Evolutionary conservation across 2,888 invertebrate species (phyloP), one percentile per base, ranked within the genome.

Genomic region (Cactoblastis cactorum): DNA sequence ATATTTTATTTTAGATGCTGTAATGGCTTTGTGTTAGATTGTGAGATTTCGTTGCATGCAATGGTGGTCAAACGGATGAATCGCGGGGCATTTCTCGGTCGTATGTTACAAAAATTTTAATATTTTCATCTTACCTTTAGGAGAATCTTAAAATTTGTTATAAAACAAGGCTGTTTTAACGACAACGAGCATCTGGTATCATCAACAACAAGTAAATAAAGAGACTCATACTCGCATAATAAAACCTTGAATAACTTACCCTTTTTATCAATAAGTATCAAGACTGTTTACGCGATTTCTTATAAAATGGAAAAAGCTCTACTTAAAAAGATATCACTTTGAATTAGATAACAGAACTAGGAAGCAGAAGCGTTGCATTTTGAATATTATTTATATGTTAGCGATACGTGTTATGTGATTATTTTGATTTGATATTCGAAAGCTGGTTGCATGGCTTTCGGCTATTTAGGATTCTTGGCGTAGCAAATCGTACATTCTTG

Each of bases 1-100:
- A 62, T n/a, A n/a, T n/a, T n/a, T n/a, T n/a, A n/a, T n/a, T n/a
- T n/a, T 67, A 67, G 63, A 60, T 57, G 61, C 62, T 55, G 49
- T 56, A 6, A 28, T 8, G 9, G 53, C 50, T 11, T 9, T 4
- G 11, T 11, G 32, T 32, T 11, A 12, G 45, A 28, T 41, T 41
- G 38, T 35, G 18, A 48, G 19, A 17, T 53, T 50, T 3, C 15
- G 15, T 35, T 3, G 50, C 51, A 43, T 49, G 51, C 48, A 19
- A 34, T 43, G 24, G 34, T 17, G 45, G 43, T 45, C 28, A 45
- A 32, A 32, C 41, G 47, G 24, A 17, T 22, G 35, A 12, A 39
- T 19, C 28, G 35, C 32, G 48, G 22, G 32, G 39, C 39, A 32
- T 39, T 47, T 51, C 49, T 49, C 32, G 49, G 50, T 52, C 49